These are phyloP conservation scores for Lagopus leucura DNA, from an alignment of 2,113 vertebrate species.

Conservation along the genomic window DNA sequence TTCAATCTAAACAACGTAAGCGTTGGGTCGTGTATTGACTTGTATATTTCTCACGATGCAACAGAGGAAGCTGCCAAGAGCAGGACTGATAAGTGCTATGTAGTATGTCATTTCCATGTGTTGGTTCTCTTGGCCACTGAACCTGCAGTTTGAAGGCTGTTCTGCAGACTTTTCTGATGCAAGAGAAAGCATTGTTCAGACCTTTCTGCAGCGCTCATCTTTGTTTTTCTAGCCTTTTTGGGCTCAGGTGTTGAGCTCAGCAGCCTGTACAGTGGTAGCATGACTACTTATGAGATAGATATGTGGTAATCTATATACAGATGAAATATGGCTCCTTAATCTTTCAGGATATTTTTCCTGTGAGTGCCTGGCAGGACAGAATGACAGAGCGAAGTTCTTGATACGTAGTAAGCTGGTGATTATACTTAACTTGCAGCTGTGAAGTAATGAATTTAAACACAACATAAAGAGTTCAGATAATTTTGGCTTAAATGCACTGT, in stretches of 20 bases:
- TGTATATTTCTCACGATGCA: background rate
- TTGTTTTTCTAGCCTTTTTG: background rate
- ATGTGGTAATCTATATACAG: background rate
- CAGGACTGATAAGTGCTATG: background rate
- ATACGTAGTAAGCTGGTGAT: background rate
- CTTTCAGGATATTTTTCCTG: background rate
- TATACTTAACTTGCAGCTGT: background rate
- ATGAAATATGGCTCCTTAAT: background rate
- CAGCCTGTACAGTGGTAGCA: accelerated
- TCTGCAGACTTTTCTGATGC: background rate
- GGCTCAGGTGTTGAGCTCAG: background rate
- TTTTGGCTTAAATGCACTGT: background rate
- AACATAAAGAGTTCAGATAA: background rate
- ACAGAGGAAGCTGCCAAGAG: background rate
- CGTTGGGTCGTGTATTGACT: background rate
- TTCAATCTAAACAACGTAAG: background rate
- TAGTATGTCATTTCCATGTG: background rate
- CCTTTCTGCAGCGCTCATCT: background rate
- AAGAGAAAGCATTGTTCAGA: background rate
- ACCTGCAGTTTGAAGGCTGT: background rate
- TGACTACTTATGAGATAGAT: background rate
- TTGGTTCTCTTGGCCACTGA: background rate
- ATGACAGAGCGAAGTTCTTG: background rate
- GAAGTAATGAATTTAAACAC: background rate
- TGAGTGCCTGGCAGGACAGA: background rate